Evolutionary conservation across 1,140 invertebrate genomes (phyloP), one percentile per base, ranked within the genome.

Genomic region (Aphelenchoides avenae): DNA sequence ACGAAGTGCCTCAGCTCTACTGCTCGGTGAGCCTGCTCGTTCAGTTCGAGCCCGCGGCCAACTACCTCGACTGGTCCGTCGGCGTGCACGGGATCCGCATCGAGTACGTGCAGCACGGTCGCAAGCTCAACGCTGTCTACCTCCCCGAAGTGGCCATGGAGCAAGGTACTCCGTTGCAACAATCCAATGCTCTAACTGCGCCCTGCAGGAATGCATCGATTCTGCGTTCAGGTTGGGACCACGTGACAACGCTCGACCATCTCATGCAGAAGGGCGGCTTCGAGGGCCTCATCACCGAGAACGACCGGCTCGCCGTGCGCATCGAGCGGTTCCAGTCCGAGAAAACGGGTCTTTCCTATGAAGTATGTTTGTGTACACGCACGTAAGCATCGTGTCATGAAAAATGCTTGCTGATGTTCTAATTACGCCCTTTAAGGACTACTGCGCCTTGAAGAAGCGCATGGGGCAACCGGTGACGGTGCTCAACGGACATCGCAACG

Each of bases 71-170:
- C 80, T 99, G 94, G 94, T 87, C 91, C 81, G 84, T 98, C 50
- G 94, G 94, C 15, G 84, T 88, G 34, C 94, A 99, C 80, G 94
- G 94, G 26, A 97, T 99, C 70, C 84, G 93, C 43, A 98, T 98
- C 65, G 92, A 98, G 81, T 99, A 97, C 75, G 79, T 87, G 53
- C 93, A 97, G 73, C 89, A 90, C 71, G 93, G 93, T 56, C 87
- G 86, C 64, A 90, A 91, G 75, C 85, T 90, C 70, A 95, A 89
- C 62, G 93, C 94, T 64, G 98, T 94, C 68, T 98, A 95, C 81
- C 83, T 99, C 76, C 94, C 94, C 46, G 88, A 97, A 81, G 91
- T 99, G 52, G 91, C 93, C 66, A 84, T 85, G 53, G 93, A 98
- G 79, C 94, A 98, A 87, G 92, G 91, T 91, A 33, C 5, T 49